Conservation (phyloP, 2,888 invertebrate genomes). For the Synergus umbraculus region DNA sequence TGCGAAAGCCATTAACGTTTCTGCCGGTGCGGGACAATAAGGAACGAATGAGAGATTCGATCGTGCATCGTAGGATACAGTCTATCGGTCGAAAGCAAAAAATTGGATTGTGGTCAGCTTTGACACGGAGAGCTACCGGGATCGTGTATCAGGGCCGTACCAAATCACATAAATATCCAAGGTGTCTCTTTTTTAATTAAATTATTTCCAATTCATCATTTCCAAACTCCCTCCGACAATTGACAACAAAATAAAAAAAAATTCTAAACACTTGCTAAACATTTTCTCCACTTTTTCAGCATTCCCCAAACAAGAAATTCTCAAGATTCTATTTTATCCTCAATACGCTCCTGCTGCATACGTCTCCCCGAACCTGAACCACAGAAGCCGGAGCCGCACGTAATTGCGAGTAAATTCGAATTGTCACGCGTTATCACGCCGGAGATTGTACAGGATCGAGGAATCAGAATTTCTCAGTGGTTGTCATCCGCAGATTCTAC, state of each 20-base stretch:
- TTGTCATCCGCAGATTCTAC: slow-evolving; percentile 52
- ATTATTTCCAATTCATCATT: no score
- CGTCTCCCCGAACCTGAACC: slow-evolving; percentile 10
- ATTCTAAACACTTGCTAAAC: not conserved
- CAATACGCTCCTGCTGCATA: slow-evolving; percentile 25
- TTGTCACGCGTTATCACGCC: slow-evolving; percentile 70
- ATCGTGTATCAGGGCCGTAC: slow-evolving; percentile 21
- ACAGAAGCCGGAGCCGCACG: slow-evolving; percentile 54
- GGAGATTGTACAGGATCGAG: slow-evolving; percentile 50
- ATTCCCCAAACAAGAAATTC: not conserved
- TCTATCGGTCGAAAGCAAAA: slow-evolving; percentile 22
- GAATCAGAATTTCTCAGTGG: slow-evolving; percentile 49
- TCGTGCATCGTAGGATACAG: slow-evolving; percentile 38
- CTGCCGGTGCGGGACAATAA: slow-evolving; percentile 30
- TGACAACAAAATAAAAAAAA: not conserved
- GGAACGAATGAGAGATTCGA: slow-evolving; percentile 30
- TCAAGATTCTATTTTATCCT: not conserved
- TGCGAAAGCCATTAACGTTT: slow-evolving; percentile 36
- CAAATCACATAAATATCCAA: not conserved
- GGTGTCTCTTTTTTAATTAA: not conserved
- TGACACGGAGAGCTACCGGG: slow-evolving; percentile 26
- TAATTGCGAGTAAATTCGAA: slow-evolving; percentile 70
- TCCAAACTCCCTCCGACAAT: not conserved
- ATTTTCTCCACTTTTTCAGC: not conserved
- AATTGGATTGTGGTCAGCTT: slow-evolving; percentile 40